These are phyloP conservation scores for Tipula vernalis DNA, from an alignment of 2,888 invertebrate genomes.

Conservation along the genomic window DNA sequence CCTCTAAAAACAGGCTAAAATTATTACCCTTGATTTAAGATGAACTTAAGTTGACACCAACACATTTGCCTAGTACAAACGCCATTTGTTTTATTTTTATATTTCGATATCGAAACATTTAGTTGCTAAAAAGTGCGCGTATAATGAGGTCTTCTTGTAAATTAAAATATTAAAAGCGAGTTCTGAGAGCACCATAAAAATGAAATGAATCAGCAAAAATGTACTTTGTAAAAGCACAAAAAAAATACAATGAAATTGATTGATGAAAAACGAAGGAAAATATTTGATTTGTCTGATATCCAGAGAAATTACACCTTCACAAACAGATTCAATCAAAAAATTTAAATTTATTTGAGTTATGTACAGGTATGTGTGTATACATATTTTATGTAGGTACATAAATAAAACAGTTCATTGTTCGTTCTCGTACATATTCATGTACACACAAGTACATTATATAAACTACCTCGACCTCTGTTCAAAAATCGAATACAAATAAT, in stretches of 20 bases:
- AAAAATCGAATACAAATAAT: not conserved
- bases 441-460: not conserved
- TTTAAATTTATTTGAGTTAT: not conserved
- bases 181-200: too few species aligned
- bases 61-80: too few species aligned
- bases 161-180: too few species aligned
- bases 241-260: not conserved
- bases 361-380: not conserved
- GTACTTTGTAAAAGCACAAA: not conserved
- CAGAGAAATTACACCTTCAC: not conserved
- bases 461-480: not conserved
- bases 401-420: not conserved
- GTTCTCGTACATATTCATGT: not conserved
- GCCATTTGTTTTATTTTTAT: too few species aligned
- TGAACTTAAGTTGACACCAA: too few species aligned
- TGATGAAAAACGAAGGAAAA: not conserved
- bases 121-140: too few species aligned
- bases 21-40: too few species aligned
- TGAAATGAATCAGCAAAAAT: too few species aligned
- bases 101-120: too few species aligned
- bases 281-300: not conserved
- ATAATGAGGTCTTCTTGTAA: too few species aligned
- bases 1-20: too few species aligned
- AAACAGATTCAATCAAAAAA: not conserved
- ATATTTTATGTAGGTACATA: not conserved